Evolutionary conservation across 2,888 invertebrate species (phyloP).

Genomic region (Pomacea canaliculata): DNA sequence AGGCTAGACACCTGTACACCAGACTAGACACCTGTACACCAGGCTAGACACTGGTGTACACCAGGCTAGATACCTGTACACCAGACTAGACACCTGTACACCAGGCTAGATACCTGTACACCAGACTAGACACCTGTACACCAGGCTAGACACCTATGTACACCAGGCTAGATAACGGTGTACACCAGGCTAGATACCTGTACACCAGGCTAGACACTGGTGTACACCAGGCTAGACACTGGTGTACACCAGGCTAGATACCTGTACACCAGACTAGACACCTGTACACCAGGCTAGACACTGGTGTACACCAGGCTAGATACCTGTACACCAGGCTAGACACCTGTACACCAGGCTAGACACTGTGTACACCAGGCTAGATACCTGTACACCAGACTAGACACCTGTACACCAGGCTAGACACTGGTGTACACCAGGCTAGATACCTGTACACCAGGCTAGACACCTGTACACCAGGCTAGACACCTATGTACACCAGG

Average conservation of each 20-base stretch:
- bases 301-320: too few relatives aligned
- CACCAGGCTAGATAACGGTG: neutral
- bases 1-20: neutral
- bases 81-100: neutral
- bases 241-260: too few relatives aligned
- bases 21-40: too few relatives aligned
- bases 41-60: neutral
- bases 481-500: neutral
- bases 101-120: neutral
- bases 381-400: too few relatives aligned
- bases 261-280: too few relatives aligned
- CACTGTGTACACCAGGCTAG: too few relatives aligned
- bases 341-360: too few relatives aligned
- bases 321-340: neutral
- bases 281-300: too few relatives aligned
- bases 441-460: neutral
- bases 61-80: neutral
- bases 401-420: too few relatives aligned
- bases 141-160: neutral
- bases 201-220: too few relatives aligned
- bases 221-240: too few relatives aligned
- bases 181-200: too few relatives aligned
- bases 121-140: neutral
- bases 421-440: neutral
- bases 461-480: neutral